Evolutionary conservation across 2,888 invertebrate genomes (phyloP), one percentile per base, ranked within the genome.

Genomic region (Troides aeacus): DNA sequence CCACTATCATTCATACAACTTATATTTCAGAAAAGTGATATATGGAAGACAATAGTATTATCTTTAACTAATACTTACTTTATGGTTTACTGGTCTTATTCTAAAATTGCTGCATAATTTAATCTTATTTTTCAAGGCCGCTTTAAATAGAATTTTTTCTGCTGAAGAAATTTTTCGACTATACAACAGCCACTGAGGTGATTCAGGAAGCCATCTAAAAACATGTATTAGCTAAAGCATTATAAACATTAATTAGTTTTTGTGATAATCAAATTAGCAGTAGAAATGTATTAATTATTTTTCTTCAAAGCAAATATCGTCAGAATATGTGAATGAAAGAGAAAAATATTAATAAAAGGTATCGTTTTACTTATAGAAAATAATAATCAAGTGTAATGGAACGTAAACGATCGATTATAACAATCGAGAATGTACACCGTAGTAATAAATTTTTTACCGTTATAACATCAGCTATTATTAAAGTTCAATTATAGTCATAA

Each of bases 11-110:
- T 4, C 2, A 15, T 46, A 15, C 3, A 17, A 46, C 15, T 46
- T 46, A 46, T 46, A 46, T 39, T 39, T 39, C 7, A 39, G 10
- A 39, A 39, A 39, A 39, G 17, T 18, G 15, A 50, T 15, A 17
- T 15, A 50, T 3, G 18, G 15, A 15, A 50, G 2, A 17, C 2
- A 50, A 50, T 50, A 50, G 7, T 46, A 1, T 1, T 57, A 8
- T 57, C 8, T 10, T 57, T 57, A 57, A 6, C 2, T 12, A 23
- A 60, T 24, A 88, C 90, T 83, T 88, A 92, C 92, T 84, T 84
- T 86, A 72, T 89, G 80, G 81, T 90, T 87, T 59, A 90, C 83
- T 46, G 92, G 92, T 64, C 91, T 84, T 80, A 92, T 92, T 82
- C 88, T 91, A 78, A 92, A 92, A 70, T 86, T 83, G 21, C 79